Base-by-base conservation (phyloP, 2,113 vertebrate genomes). In the Odontophorus gujanensis region DNA sequence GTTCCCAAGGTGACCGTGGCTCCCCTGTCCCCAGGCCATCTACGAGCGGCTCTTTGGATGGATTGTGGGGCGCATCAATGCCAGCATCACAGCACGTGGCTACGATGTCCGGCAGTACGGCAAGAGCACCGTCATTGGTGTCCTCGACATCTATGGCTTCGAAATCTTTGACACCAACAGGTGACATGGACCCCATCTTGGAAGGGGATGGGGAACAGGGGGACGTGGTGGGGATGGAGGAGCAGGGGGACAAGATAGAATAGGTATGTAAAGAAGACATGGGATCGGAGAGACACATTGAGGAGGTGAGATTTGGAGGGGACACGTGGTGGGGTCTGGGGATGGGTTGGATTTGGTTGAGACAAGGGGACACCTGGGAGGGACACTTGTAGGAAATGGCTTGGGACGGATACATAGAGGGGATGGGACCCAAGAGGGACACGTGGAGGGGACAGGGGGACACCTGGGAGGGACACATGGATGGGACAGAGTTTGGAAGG, bases 121-220 rank as follows among this genome's bases (percentile, higher is more conserved):
- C 93, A 99, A 99, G 96, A 98, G 99, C 96, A 99, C 99, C 0
- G 99, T 99, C 58, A 99, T 99, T 0, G 99, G 99, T 0, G 99
- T 99, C 80, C 97, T 99, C 87, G 99, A 99, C 79, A 99, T 99
- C 96, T 99, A 99, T 0, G 99, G 99, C 92, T 99, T 99, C 6
- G 99, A 99, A 97, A 98, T 99, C 95, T 98, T 99, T 21, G 98
- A 99, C 77, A 98, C 98, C 96, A 99, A 99, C 97, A 99, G 99
- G 99, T 99, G 67, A 43, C 15, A n/a, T 13, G 45, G 50, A 4
- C 24, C 26, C 42, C 36, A 15, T 5, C 30, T 24, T 36, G 16
- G 26, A 22, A 42, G 11, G 2, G 17, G 48, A 7, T 22, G 48
- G 26, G 47, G 45, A 26, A 53, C 26, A 16, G 43, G 51, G 51